Evolutionary conservation across 2,113 vertebrate species (phyloP).

Genomic region (Oxygymnocypris stewartii): DNA sequence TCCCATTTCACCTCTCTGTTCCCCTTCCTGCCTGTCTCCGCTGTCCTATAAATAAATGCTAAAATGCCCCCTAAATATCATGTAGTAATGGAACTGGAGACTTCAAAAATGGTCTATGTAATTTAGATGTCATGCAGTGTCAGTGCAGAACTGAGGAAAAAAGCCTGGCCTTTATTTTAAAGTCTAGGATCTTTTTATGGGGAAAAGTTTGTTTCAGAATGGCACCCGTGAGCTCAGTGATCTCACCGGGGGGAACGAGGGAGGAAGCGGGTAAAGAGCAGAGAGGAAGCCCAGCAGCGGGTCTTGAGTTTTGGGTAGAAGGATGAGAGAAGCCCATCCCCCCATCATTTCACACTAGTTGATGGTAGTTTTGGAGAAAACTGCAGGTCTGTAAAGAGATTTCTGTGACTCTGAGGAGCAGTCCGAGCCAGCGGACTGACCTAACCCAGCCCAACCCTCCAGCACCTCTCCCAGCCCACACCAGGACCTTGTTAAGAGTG

Average conservation of each 20-base stretch:
- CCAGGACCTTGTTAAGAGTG: slow-evolving; percentile 8
- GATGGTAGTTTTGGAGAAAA: slow-evolving; percentile 19
- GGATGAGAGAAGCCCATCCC: slow-evolving; percentile 9
- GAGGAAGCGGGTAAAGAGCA: slow-evolving; percentile 16
- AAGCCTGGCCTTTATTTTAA: neutral
- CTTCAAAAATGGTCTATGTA: slow-evolving; percentile 1
- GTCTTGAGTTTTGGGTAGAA: slow-evolving; percentile 16
- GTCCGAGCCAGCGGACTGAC: neutral
- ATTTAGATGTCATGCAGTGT: slow-evolving; percentile 19
- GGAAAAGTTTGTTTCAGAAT: neutral
- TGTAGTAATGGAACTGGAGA: slow-evolving; percentile 13
- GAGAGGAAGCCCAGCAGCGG: slow-evolving; percentile 29
- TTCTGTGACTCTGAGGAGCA: slow-evolving; percentile 13
- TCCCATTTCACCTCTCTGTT: neutral
- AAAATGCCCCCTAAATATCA: slow-evolving; percentile 1
- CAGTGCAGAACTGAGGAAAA: neutral
- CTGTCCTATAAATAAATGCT: slow-evolving; percentile 13
- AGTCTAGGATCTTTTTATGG: slow-evolving; percentile 15
- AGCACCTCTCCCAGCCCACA: neutral
- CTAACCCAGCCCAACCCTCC: slow-evolving; percentile 34
- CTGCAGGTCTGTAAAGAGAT: slow-evolving; percentile 34
- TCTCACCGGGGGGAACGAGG: slow-evolving; percentile 32
- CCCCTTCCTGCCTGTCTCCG: neutral
- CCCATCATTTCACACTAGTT: slow-evolving; percentile 24
- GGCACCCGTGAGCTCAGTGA: slow-evolving; percentile 22